A percentile compares a stretch with the other conserved stretches of the same genome.
phyloP scores from a whole-genome alignment of 2,797 vertebrate species.

The Halcyon chelicuti region DNA sequence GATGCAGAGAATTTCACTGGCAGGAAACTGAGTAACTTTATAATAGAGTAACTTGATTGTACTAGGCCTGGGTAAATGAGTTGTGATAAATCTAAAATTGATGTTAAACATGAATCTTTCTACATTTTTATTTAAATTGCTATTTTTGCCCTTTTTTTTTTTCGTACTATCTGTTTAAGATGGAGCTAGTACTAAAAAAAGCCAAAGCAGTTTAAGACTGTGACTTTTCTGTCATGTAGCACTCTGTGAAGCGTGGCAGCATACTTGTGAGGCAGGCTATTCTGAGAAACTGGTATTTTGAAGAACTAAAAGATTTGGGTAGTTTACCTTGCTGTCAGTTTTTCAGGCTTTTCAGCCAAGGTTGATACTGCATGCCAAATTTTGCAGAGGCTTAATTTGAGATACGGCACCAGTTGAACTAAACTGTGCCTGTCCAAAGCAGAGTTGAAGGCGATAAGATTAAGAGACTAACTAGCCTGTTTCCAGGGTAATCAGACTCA shows the following conservation, averaged over 20 bases:
- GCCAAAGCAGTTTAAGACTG: neutral
- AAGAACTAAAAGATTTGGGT: neutral
- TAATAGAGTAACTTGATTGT: neutral
- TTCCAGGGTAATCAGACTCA: slow-evolving; percentile 28
- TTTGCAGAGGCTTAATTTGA: neutral
- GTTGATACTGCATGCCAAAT: neutral
- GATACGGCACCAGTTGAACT: neutral
- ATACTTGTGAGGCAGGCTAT: neutral
- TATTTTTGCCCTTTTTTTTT: neutral
- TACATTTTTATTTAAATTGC: neutral
- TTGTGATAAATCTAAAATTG: neutral
- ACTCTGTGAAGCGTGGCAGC: neutral
- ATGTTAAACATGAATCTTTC: neutral
- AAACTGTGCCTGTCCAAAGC: neutral
- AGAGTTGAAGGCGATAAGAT: neutral
- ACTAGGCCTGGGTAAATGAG: neutral
- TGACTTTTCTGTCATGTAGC: neutral
- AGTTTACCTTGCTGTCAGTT: neutral
- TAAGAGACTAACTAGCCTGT: neutral
- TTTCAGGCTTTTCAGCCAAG: neutral
- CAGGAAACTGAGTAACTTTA: neutral
- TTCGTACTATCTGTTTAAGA: neutral
- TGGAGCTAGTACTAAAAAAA: neutral
- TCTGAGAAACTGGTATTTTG: neutral
- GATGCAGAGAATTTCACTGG: neutral